These are phyloP conservation scores for Corydoras sp. DNA, from an alignment of 2,113 vertebrate species.

Conservation along the genomic window DNA sequence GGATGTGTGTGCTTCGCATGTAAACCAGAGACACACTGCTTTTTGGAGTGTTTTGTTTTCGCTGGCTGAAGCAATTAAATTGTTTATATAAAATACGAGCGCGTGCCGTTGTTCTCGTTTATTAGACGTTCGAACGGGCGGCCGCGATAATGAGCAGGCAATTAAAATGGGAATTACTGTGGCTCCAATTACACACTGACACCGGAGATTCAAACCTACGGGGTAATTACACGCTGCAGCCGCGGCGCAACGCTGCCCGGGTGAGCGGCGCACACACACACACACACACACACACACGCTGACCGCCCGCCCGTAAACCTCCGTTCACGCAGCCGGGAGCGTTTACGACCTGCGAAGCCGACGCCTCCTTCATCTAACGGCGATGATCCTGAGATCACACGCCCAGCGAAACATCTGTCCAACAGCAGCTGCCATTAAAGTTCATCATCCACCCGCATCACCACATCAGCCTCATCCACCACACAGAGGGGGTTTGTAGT, in stretches of 20 bases:
- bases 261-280: conserved; percentile 16
- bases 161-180: conserved; percentile 50
- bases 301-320: conserved; percentile 31
- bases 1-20: neutral
- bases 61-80: conserved; percentile 35
- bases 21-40: neutral
- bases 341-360: conserved; percentile 12
- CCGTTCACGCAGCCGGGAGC: conserved; percentile 11
- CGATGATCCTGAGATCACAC: conserved; percentile 25
- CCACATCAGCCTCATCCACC: too few relatives aligned
- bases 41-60: conserved; percentile 15
- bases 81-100: conserved; percentile 41
- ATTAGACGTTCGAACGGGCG: conserved; percentile 43
- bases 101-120: conserved; percentile 41
- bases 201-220: conserved; percentile 42
- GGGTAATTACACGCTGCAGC: conserved; percentile 48
- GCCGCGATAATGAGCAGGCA: conserved; percentile 48
- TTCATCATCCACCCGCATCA: too few relatives aligned
- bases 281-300: conserved; percentile 14
- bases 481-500: too few relatives aligned
- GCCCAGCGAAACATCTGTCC: neutral
- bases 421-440: too few relatives aligned
- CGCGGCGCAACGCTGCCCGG: conserved; percentile 40
- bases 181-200: conserved; percentile 47
- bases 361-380: conserved; percentile 11